Evolutionary conservation across 1,140 invertebrate species (phyloP), one percentile per base, ranked within the genome.

Genomic region (Procambarus clarkii): DNA sequence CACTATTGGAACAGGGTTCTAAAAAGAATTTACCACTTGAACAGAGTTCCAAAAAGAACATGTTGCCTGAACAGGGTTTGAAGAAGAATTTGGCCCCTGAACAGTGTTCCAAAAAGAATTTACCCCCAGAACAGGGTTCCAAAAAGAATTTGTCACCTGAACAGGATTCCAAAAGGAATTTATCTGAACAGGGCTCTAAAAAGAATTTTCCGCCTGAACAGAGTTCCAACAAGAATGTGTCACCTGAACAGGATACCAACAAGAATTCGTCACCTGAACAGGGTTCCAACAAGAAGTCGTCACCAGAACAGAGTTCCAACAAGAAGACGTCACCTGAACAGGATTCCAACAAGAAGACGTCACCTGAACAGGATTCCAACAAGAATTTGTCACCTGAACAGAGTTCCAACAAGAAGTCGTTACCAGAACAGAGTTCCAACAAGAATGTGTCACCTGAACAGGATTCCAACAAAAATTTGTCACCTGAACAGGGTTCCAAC

Each of bases 81-180:
- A 81, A 60, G 60, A 81, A 7, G 3, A n/a, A 11, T 60, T 81
- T 50, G 15, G 2, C 78, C n/a, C 78, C 78, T 54, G n/a, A 46
- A 46, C 45, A 79, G 5, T 21, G 34, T 48, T n/a, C 77, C 45
- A 46, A 48, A n/a, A 79, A 79, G 18, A n/a, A n/a, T 24, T 0
- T 3, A 11, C 24, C 2, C 50, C 18, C 50, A 13, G 48, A 34
- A 81, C 48, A 48, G 18, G 18, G 5, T 34, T n/a, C n/a, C 79
- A 81, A n/a, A n/a, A 77, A 81, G 46, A 54, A 34, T 81, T 81
- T 50, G 2, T 54, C 79, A 21, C 77, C 86, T 11, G 86, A 88
- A 5, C 58, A 54, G 45, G 1, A 9, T 21, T 60, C 24, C 24
- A 80, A 80, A 50, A 81, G 34, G n/a, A 34, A 2, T 8, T 80